Percentiles rank a stretch among this genome's conserved stretches.
Conservation (phyloP, 2,113 vertebrate genomes). For the Podocnemis expansa region DNA sequence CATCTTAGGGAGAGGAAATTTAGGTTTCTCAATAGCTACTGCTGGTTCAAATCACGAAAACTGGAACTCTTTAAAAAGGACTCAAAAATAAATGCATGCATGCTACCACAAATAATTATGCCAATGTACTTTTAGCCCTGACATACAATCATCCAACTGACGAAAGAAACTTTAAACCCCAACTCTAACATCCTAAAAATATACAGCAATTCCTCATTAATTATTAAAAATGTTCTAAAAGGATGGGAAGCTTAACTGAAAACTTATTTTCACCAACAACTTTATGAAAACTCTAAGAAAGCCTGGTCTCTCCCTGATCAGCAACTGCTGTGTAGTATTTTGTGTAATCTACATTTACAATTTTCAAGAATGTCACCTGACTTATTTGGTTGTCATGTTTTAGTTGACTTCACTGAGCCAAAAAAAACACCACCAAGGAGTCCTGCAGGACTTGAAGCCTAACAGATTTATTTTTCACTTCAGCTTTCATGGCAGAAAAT, state of each 20-base stretch:
- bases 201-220: background rate
- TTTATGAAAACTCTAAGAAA: background rate
- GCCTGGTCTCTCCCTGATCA: background rate
- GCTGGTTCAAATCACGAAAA: background rate
- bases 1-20: constrained; percentile 52
- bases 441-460: too few species aligned
- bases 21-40: constrained; percentile 52
- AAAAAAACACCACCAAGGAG: too few species aligned
- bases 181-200: background rate
- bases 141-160: background rate
- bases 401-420: background rate
- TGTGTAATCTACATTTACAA: accelerated
- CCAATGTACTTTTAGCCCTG: background rate
- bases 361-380: background rate
- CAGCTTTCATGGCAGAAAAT: too few species aligned
- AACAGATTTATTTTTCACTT: too few species aligned
- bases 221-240: background rate
- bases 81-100: background rate
- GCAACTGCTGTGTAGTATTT: background rate
- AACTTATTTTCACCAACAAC: background rate
- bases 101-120: background rate
- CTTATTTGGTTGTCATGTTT: background rate
- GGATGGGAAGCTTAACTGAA: background rate
- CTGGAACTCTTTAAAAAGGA: background rate
- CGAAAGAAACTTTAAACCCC: background rate